Percentiles rank a stretch among this genome's conserved stretches.
phyloP scores from a whole-genome alignment of 2,888 invertebrate species.

The Leptinotarsa juncta region DNA sequence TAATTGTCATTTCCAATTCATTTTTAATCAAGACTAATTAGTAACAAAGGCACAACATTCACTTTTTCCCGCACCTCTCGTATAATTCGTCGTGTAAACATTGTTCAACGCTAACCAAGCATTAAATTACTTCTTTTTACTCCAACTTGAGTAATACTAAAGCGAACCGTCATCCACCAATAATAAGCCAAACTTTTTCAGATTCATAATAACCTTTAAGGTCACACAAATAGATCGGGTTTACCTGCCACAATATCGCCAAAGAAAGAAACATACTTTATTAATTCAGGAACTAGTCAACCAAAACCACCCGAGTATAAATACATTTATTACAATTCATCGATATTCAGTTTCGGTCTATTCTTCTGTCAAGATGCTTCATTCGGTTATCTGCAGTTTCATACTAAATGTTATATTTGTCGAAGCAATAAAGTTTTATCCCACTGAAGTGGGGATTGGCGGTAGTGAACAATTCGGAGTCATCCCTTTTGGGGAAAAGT shows the following conservation, averaged over 20 bases:
- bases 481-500: conserved; percentile 22
- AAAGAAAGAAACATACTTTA: conserved; percentile 17
- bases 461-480: conserved; percentile 11
- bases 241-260: conserved; percentile 17
- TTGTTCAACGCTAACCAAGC: conserved; percentile 31
- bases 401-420: background rate
- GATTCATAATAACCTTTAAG: conserved; percentile 11
- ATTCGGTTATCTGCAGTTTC: background rate
- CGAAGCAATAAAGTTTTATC: background rate
- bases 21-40: background rate
- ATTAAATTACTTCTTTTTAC: conserved; percentile 34
- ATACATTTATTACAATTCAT: conserved; percentile 10
- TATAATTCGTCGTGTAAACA: conserved; percentile 17
- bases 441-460: background rate
- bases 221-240: conserved; percentile 24
- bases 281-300: conserved; percentile 8
- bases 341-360: conserved; percentile 11
- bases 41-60: background rate
- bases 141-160: conserved; percentile 31
- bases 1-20: background rate
- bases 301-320: conserved; percentile 15
- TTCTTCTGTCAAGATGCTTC: conserved; percentile 11
- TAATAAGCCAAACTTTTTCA: conserved; percentile 23
- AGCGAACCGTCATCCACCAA: conserved; percentile 28
- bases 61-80: background rate